Percentiles rank a stretch among this genome's conserved stretches.
Evolutionary conservation across 2,888 invertebrate genomes (phyloP).

Genomic region (Tolmerus cingulatus): DNA sequence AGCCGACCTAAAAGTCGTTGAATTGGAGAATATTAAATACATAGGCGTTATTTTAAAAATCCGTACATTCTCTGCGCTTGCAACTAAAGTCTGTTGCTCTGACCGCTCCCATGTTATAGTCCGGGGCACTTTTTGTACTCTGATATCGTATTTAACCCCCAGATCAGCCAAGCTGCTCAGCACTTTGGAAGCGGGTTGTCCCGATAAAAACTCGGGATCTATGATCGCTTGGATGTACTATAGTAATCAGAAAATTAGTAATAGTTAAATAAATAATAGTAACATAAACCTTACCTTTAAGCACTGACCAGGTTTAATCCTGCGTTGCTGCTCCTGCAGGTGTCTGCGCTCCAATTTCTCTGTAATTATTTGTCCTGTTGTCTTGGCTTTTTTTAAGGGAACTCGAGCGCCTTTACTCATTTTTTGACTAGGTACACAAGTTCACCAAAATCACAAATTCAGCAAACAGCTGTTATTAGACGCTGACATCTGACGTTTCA

Average conservation of each 20-base stretch:
- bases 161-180: slow-evolving; percentile 28
- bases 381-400: slow-evolving; percentile 14
- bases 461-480: background rate
- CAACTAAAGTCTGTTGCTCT: slow-evolving; percentile 54
- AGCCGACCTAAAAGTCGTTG: slow-evolving; percentile 20
- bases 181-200: background rate
- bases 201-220: slow-evolving; percentile 35
- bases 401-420: background rate
- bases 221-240: slow-evolving; percentile 43
- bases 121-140: slow-evolving; percentile 49
- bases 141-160: slow-evolving; percentile 54
- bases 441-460: background rate
- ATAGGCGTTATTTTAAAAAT: background rate
- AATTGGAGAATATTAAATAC: background rate
- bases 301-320: slow-evolving; percentile 60
- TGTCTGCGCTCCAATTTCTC: slow-evolving; percentile 57
- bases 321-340: slow-evolving; percentile 58
- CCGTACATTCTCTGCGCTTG: slow-evolving; percentile 40
- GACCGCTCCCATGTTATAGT: slow-evolving; percentile 60
- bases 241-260: background rate
- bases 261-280: background rate
- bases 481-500: background rate
- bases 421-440: background rate
- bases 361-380: slow-evolving; percentile 42
- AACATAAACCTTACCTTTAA: slow-evolving; percentile 52